Evolutionary conservation across 2,888 invertebrate species (phyloP).

Genomic region (Spodoptera picta): DNA sequence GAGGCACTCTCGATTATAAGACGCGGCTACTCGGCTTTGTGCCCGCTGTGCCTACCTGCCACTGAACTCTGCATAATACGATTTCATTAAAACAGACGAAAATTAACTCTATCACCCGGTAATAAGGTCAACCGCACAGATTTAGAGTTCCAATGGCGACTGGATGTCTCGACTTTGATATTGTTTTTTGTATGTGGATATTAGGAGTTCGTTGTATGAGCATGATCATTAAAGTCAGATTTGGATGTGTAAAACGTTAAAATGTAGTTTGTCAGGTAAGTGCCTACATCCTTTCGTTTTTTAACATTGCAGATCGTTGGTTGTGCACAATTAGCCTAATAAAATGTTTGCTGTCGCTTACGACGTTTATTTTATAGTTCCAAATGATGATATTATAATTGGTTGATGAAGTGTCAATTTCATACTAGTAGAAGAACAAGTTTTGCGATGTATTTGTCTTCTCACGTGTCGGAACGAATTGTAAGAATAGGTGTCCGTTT

Average conservation of each 20-base stretch:
- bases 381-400: constrained; percentile 50
- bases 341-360: constrained; percentile 46
- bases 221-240: constrained; percentile 71
- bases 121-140: constrained; percentile 58
- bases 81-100: constrained; percentile 61
- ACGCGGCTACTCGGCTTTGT: constrained; percentile 85
- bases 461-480: too few relatives aligned
- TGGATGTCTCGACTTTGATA: constrained; percentile 82
- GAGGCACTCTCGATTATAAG: constrained; percentile 86
- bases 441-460: constrained; percentile 7
- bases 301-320: constrained; percentile 51
- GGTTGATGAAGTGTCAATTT: constrained; percentile 40
- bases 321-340: constrained; percentile 49
- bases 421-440: constrained; percentile 28
- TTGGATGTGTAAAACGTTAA: constrained; percentile 67
- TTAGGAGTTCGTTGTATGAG: constrained; percentile 71
- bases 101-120: constrained; percentile 59
- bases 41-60: constrained; percentile 73
- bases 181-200: constrained; percentile 74
- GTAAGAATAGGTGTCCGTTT: too few relatives aligned
- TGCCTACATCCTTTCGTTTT: constrained; percentile 57
- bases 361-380: constrained; percentile 37
- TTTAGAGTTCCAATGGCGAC: constrained; percentile 71
- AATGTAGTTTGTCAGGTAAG: constrained; percentile 63
- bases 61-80: constrained; percentile 59